Conservation (phyloP, 2,113 vertebrate species). For the Coracopsis vasa region DNA sequence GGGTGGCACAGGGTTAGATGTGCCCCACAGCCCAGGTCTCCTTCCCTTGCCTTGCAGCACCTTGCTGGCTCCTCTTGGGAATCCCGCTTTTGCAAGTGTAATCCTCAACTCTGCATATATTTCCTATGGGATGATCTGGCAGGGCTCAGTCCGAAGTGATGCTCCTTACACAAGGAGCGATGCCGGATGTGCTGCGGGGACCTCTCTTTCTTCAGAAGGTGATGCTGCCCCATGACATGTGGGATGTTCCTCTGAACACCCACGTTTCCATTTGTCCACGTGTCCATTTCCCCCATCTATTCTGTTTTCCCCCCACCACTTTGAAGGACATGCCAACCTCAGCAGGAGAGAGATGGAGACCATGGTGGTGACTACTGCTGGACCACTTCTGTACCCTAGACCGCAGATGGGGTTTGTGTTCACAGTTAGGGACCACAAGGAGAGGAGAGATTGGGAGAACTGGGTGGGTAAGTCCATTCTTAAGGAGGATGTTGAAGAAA, state of each 20-base stretch:
- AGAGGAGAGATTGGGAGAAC: neutral
- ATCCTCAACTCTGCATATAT: rapidly evolving
- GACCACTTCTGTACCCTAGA: neutral
- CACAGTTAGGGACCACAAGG: neutral
- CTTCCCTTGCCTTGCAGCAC: rapidly evolving
- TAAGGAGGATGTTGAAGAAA: neutral
- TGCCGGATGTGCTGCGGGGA: neutral
- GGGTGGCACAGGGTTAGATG: neutral
- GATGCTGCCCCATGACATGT: neutral
- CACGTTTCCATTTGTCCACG: neutral
- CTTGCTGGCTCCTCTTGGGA: rapidly evolving
- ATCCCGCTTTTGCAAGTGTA: neutral
- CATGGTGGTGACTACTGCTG: neutral
- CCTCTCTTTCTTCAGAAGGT: neutral
- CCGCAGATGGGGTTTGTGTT: neutral
- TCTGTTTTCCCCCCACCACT: neutral
- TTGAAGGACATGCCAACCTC: neutral
- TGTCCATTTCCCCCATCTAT: neutral
- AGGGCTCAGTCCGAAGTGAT: rapidly evolving
- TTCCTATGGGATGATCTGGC: rapidly evolving
- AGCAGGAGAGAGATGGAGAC: neutral
- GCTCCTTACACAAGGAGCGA: rapidly evolving
- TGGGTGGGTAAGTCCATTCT: neutral
- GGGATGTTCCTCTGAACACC: neutral
- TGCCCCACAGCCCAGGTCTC: neutral